Evolutionary conservation across 2,113 vertebrate genomes (phyloP).

Genomic region (Toxostoma redivivum): DNA sequence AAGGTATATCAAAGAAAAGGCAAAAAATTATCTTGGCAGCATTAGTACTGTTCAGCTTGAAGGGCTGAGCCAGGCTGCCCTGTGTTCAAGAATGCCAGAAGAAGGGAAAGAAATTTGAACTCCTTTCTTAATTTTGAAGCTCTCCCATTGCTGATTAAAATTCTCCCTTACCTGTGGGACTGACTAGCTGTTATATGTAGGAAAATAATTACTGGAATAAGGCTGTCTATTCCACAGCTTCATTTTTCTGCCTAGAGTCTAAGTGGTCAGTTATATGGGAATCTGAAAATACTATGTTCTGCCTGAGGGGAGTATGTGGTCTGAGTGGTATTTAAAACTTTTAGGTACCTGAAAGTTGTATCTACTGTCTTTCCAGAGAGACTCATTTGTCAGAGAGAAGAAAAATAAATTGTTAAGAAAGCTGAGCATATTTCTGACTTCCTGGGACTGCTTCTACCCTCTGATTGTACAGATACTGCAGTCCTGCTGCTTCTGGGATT

Average conservation of each 20-base stretch:
- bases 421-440: background rate
- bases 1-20: background rate
- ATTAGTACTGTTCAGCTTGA: background rate
- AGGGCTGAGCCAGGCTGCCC: background rate
- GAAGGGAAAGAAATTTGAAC: background rate
- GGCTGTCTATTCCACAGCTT: background rate
- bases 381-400: background rate
- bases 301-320: background rate
- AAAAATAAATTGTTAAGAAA: background rate
- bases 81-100: background rate
- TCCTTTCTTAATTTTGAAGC: background rate
- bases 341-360: background rate
- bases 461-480: background rate
- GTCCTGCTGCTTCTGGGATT: background rate
- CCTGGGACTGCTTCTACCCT: background rate
- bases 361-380: background rate
- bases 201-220: background rate
- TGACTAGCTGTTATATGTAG: background rate
- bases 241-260: background rate
- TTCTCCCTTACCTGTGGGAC: background rate
- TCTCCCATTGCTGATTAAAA: background rate
- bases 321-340: background rate
- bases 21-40: background rate
- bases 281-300: background rate
- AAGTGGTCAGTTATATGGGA: background rate